A percentile compares a stretch with the other conserved stretches of the same genome.
phyloP scores from a whole-genome alignment of 2,888 invertebrate species.

The Tiphia femorata region DNA sequence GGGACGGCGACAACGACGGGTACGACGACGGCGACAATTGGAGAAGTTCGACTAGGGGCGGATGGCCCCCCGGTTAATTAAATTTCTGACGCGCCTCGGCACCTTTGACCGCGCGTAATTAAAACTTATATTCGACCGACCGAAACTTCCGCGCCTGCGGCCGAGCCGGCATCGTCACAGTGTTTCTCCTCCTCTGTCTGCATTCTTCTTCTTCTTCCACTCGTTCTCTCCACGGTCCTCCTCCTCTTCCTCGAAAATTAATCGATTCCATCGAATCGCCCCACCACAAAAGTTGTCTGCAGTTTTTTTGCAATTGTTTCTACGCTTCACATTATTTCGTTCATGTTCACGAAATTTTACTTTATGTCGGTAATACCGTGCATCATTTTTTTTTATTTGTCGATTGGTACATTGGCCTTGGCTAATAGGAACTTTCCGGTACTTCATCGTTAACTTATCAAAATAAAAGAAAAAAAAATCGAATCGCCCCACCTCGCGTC shows the following conservation, averaged over 20 bases:
- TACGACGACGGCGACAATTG: slow-evolving; percentile 7
- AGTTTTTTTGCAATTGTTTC: no score
- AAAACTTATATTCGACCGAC: slow-evolving; percentile 32
- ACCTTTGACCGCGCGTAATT: slow-evolving; percentile 36
- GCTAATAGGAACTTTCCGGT: no score
- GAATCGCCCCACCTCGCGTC: no score
- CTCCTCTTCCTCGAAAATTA: slow-evolving; percentile 19
- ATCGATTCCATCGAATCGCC: slow-evolving; percentile 29
- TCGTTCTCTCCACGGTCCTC: neutral
- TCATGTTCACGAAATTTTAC: no score
- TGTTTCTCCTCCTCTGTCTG: neutral
- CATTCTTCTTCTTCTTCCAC: neutral
- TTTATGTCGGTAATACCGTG: no score
- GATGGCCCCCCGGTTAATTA: slow-evolving; percentile 31
- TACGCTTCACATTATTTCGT: no score
- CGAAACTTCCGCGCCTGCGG: slow-evolving; percentile 17
- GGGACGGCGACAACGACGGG: neutral
- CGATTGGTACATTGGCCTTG: no score
- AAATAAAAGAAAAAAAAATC: no score
- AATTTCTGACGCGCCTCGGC: slow-evolving; percentile 31
- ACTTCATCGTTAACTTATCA: no score
- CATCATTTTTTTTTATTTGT: no score
- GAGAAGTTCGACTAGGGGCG: neutral
- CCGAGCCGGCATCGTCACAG: neutral
- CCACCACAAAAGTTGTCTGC: no score